phyloP scores from a whole-genome alignment of 2,113 vertebrate species.

The Podarcis cretensis region DNA sequence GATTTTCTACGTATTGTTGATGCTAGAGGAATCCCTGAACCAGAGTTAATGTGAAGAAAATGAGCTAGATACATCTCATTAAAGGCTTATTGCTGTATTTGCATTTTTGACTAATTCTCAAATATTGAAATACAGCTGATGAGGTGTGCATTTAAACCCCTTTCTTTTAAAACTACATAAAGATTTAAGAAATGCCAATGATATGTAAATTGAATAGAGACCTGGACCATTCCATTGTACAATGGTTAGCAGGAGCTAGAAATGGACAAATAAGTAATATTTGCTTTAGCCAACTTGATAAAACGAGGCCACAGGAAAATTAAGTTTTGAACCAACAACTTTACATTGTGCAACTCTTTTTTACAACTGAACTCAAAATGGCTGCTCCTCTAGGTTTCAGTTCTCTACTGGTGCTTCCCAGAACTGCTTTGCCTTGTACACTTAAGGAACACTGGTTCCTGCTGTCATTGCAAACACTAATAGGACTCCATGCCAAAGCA shows the following conservation, averaged over 20 bases:
- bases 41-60: slow-evolving; percentile 71
- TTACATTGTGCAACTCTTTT: not conserved
- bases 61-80: slow-evolving; percentile 72
- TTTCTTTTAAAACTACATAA: slow-evolving; percentile 72
- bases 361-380: not conserved
- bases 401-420: not conserved
- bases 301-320: not conserved
- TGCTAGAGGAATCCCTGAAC: slow-evolving; percentile 57
- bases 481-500: slow-evolving; percentile 46
- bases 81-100: slow-evolving; percentile 71
- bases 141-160: slow-evolving; percentile 71
- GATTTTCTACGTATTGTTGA: slow-evolving; percentile 45
- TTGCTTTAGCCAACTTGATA: not conserved
- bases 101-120: slow-evolving; percentile 75
- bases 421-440: not conserved
- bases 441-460: not conserved
- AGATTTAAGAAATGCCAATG: slow-evolving; percentile 69
- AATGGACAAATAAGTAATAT: slow-evolving; percentile 52
- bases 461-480: not conserved
- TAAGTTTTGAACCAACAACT: not conserved
- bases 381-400: not conserved
- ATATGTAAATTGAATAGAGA: slow-evolving; percentile 58
- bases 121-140: slow-evolving; percentile 69
- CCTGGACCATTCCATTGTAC: slow-evolving; percentile 61
- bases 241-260: slow-evolving; percentile 48